Base-by-base conservation (phyloP, 1,140 invertebrate genomes). In the Tachypleus tridentatus region DNA sequence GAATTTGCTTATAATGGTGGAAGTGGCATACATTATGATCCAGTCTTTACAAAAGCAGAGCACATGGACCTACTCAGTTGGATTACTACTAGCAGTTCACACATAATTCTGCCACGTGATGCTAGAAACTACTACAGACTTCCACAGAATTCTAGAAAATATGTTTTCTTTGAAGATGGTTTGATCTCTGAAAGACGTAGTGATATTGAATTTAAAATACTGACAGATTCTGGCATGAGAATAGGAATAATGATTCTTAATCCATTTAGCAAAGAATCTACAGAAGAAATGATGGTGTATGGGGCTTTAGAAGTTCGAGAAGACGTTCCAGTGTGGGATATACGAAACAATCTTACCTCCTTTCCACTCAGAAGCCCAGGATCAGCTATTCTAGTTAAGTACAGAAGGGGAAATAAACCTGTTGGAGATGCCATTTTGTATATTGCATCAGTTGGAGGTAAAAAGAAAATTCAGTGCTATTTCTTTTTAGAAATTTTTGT, bases 31-130 rank as follows among this genome's bases (percentile, higher is more conserved):
- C 84, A 87, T 64, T 96, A 98, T 73, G 88, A 98, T 80, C 91
- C 95, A 3, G 86, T 87, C 8, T 80, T 98, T 57, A 86, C 87
- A 6, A 85, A 87, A 6, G 72, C 86, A 4, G 86, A 94, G 73
- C 92, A 96, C 75, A 82, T 89, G 76, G 93, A 97, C 80, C 82
- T 97, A 60, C 86, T 91, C 6, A 91, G 92, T 2, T 97, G 94
- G 94, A 66, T 70, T 51, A 69, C 61, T 58, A 60, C 64, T 29
- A 29, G 29, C 29, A 29, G 29, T 29, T 29, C 29, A 29, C 29
- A 29, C 29, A 29, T 29, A 29, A 29, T 29, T 29, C 29, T 29
- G 29, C 29, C 29, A 29, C 29, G 29, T 29, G 29, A 29, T 29
- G 29, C 29, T 29, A 2, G 2, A 29, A 29, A 2, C 29, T 29